Conservation (phyloP, 2,888 invertebrate species). For the Alloplasta piceator region DNA sequence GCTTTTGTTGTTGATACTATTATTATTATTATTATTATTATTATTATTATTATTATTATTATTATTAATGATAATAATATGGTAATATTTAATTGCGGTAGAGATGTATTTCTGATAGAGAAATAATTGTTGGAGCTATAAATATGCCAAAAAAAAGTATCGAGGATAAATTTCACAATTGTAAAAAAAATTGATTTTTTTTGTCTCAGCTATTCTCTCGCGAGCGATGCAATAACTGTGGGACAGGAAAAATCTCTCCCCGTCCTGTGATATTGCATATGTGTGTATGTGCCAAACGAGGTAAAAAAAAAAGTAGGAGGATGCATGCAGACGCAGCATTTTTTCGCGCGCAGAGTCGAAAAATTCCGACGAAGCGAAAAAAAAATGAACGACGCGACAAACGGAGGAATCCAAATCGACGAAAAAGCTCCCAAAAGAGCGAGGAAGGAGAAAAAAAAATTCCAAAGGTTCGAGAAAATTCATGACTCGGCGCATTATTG, state of each 20-base stretch:
- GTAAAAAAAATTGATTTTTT: no score
- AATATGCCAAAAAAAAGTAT: background rate
- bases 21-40: no score
- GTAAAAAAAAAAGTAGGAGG: background rate
- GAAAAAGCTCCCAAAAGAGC: background rate
- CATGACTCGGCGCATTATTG: conserved; percentile 14
- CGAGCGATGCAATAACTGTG: no score
- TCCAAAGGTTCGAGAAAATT: conserved; percentile 32
- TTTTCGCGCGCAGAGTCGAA: conserved; percentile 14
- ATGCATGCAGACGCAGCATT: conserved; percentile 34
- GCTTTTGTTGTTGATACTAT: no score
- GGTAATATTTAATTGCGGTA: background rate
- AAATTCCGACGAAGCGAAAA: conserved; percentile 2
- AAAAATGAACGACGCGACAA: background rate
- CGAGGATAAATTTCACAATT: background rate
- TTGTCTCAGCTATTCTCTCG: no score
- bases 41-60: no score
- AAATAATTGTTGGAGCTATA: background rate
- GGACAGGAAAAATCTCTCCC: no score
- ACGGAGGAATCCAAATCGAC: background rate
- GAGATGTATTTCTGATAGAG: no score
- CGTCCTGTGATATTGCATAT: background rate
- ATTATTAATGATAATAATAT: no score
- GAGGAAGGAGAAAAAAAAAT: background rate
- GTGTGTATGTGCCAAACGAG: background rate